Evolutionary conservation across 2,888 invertebrate species (phyloP).

Genomic region (Aphidius colemani): DNA sequence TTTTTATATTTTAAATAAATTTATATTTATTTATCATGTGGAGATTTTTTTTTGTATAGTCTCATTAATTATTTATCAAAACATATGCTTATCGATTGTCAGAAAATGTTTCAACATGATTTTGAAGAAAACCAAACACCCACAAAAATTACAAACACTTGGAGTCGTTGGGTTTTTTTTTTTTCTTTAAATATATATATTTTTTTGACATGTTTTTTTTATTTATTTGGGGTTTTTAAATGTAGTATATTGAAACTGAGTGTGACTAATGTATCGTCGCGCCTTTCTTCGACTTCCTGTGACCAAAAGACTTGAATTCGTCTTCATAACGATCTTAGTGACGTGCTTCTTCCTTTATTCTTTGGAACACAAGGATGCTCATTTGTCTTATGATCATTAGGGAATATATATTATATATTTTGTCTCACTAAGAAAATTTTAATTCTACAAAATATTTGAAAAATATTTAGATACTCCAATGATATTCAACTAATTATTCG

Average conservation of each 20-base stretch:
- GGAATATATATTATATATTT: neutral
- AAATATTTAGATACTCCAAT: constrained; percentile 6
- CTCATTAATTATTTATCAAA: too few relatives aligned
- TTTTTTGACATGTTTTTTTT: too few relatives aligned
- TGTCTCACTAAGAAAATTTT: neutral
- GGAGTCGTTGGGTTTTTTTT: neutral
- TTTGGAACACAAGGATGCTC: constrained; percentile 23
- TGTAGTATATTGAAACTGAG: constrained; percentile 13
- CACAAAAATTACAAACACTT: neutral
- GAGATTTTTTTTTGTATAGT: too few relatives aligned
- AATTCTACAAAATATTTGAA: neutral
- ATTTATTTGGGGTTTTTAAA: constrained; percentile 1
- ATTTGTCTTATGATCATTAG: constrained; percentile 19
- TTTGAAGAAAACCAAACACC: too few relatives aligned
- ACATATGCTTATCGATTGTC: too few relatives aligned
- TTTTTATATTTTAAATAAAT: constrained; percentile 1
- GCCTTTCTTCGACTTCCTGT: constrained; percentile 17
- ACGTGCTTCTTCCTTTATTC: constrained; percentile 52
- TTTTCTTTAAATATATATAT: neutral
- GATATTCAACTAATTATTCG: constrained; percentile 54
- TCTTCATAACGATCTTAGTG: constrained; percentile 59
- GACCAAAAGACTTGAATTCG: constrained; percentile 40
- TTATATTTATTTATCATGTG: neutral
- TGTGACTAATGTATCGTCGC: constrained; percentile 22
- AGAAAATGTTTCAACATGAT: too few relatives aligned